A percentile compares a stretch with the other conserved stretches of the same genome.
Evolutionary conservation across 1,140 invertebrate genomes (phyloP).

Genomic region (Trichoplusia ni): DNA sequence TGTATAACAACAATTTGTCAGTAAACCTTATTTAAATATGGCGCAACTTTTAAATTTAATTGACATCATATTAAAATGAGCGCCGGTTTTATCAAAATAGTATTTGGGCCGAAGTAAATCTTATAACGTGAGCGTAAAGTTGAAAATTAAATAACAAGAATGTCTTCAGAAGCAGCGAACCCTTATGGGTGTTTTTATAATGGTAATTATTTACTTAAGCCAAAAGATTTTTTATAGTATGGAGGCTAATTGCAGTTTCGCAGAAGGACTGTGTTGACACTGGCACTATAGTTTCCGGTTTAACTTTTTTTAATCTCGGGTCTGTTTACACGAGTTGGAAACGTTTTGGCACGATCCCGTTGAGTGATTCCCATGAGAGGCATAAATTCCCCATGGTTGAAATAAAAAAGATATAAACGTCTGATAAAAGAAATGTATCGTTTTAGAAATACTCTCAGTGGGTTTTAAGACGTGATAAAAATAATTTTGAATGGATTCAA

Average conservation of each 20-base stretch:
- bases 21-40: not conserved
- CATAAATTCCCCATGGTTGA: slow-evolving; percentile 29
- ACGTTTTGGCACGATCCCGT: slow-evolving; percentile 33
- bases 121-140: not conserved
- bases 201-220: slow-evolving; percentile 33
- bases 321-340: slow-evolving; percentile 33
- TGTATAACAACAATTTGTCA: not conserved
- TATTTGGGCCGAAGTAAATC: not conserved
- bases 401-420: slow-evolving; percentile 29
- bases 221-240: slow-evolving; percentile 10
- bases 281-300: slow-evolving; percentile 54
- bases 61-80: not conserved
- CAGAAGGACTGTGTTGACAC: slow-evolving; percentile 60
- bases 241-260: slow-evolving; percentile 53
- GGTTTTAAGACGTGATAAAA: slow-evolving; percentile 28
- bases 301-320: slow-evolving; percentile 42
- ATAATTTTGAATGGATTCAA: slow-evolving; percentile 17
- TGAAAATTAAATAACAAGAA: slow-evolving; percentile 8
- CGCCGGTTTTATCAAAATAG: not conserved
- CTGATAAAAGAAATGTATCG: slow-evolving; percentile 22
- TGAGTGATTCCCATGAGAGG: slow-evolving; percentile 33
- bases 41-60: not conserved
- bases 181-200: slow-evolving; percentile 15
- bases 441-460: slow-evolving; percentile 26
- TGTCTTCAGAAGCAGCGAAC: not conserved